Evolutionary conservation across 1,140 invertebrate genomes (phyloP), one percentile per base, ranked within the genome.

Genomic region (Philopotamus ludificatus): DNA sequence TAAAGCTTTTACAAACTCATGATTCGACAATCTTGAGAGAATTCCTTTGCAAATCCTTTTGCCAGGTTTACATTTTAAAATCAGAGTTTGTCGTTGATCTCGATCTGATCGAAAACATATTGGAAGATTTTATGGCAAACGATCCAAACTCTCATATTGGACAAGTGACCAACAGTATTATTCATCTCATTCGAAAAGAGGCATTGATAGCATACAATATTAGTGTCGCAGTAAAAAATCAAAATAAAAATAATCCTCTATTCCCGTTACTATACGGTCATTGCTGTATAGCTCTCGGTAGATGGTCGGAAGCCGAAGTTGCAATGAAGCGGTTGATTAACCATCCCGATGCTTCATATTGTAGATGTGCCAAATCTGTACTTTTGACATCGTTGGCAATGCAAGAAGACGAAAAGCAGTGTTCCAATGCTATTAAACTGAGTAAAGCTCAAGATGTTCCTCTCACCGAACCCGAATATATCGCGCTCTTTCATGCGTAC

Each of bases 241-340:
- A 47, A 8, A 12, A 15, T 47, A 15, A 47, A 7, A 16, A 47
- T 15, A 3, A 47, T 47, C 4, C 18, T 7, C 7, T 47, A 9
- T 15, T 47, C 4, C 7, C 18, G 44, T 77, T 79, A n/a, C n/a
- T n/a, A 61, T 74, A 79, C 25, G 76, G 77, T 28, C 79, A 81
- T 73, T 81, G 85, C 70, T 81, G 82, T 72, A 71, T 80, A 1
- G 81, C 75, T 72, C 72, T 88, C 3, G 79, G 83, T 66, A 84
- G 84, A 71, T 86, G 82, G 79, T 71, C 81, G 23, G 79, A 86
- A 45, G 78, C 81, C 23, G 81, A 85, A 71, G 81, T 79, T 68
- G 75, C 83, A 60, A 77, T 79, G 16, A 73, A 72, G 58, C 78
- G 81, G 51, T 77, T 79, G 67, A 72, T 78, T 44, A 75, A 71